Conservation (phyloP, 2,113 vertebrate genomes). For the Pardalotus punctatus region DNA sequence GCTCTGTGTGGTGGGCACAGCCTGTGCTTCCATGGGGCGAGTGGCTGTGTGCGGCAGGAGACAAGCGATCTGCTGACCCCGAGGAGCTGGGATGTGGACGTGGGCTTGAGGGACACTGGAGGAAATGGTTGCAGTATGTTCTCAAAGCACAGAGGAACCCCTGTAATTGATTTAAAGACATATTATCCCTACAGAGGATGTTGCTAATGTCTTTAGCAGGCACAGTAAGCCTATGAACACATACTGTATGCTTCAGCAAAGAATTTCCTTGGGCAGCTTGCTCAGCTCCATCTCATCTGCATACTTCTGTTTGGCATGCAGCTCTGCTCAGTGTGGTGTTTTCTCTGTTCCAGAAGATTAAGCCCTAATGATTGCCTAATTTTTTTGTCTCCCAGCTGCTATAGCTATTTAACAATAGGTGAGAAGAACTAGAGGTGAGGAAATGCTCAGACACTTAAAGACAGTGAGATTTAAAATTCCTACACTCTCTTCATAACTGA, state of each 20-base stretch:
- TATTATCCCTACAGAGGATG: slow-evolving; percentile 8
- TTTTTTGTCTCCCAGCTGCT: neutral
- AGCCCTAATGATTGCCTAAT: neutral
- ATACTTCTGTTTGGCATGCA: neutral
- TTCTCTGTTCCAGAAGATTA: neutral
- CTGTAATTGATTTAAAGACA: slow-evolving; percentile 42
- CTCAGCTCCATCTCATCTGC: neutral
- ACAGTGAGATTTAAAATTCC: neutral
- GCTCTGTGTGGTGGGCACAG: accelerated
- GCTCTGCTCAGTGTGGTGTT: neutral
- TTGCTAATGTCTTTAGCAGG: slow-evolving; percentile 39
- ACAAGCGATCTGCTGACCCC: accelerated
- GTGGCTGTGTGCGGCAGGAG: accelerated
- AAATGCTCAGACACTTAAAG: neutral
- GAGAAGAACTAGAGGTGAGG: neutral
- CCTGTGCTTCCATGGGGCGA: accelerated
- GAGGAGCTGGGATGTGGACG: neutral
- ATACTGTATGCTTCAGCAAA: neutral
- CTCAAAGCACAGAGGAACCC: neutral
- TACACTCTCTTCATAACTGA: neutral
- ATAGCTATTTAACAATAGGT: neutral
- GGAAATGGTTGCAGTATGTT: slow-evolving; percentile 1
- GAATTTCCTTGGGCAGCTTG: slow-evolving; percentile 14
- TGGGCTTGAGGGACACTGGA: neutral
- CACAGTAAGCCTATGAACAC: neutral